These are phyloP conservation scores for Premnoplex brunnescens DNA, from an alignment of 2,797 vertebrate genomes.

Conservation along the genomic window DNA sequence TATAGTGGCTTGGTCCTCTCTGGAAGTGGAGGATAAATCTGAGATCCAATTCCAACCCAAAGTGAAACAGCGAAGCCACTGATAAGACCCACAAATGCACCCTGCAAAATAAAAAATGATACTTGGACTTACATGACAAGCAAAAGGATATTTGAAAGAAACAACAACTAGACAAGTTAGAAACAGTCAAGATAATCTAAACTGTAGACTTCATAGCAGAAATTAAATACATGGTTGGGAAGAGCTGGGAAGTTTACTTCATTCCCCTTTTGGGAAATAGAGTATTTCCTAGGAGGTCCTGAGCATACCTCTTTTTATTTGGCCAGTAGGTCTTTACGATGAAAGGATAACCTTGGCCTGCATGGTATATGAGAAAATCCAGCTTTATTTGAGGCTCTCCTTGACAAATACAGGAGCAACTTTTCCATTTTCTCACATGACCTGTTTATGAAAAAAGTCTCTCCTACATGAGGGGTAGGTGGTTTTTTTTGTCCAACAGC, in stretches of 20 bases:
- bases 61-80: conserved; percentile 82
- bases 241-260: neutral
- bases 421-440: neutral
- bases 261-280: neutral
- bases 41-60: conserved; percentile 90
- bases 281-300: neutral
- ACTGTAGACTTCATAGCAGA: neutral
- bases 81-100: conserved; percentile 83
- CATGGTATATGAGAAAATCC: neutral
- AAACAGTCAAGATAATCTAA: neutral
- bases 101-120: conserved; percentile 75
- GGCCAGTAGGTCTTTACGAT: neutral
- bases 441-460: neutral
- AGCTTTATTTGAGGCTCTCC: neutral
- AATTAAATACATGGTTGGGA: neutral
- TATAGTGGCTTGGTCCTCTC: conserved; percentile 79
- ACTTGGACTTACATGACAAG: neutral
- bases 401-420: neutral
- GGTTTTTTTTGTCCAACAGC: neutral
- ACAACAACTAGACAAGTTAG: neutral
- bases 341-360: neutral
- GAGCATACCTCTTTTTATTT: neutral
- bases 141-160: neutral
- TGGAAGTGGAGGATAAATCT: conserved; percentile 83
- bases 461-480: neutral